Conservation (phyloP, 2,797 vertebrate genomes). For the Stomatorhinus walkeri region DNA sequence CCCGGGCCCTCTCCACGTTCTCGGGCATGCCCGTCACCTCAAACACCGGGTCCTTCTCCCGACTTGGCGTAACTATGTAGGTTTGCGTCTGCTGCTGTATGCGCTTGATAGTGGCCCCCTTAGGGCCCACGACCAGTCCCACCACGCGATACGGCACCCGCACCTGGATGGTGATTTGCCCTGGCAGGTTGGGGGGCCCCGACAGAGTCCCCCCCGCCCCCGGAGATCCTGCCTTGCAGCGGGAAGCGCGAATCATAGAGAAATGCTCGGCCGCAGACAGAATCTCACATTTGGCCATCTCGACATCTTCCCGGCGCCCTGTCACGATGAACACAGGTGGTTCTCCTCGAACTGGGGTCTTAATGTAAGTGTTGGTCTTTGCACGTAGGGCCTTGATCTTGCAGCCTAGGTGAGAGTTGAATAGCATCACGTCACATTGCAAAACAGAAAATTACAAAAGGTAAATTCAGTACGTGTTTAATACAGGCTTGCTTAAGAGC, state of each 20-base stretch:
- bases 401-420: slow-evolving; percentile 65
- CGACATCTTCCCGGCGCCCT: slow-evolving; percentile 87
- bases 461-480: neutral
- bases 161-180: slow-evolving; percentile 94
- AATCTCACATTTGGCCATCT: slow-evolving; percentile 95
- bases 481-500: neutral
- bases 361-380: slow-evolving; percentile 97
- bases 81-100: slow-evolving; percentile 98
- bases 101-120: slow-evolving; percentile 93
- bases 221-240: slow-evolving; percentile 76
- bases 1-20: slow-evolving; percentile 87
- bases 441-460: neutral
- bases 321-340: slow-evolving; percentile 94
- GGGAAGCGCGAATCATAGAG: slow-evolving; percentile 89
- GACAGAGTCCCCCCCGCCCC: slow-evolving; percentile 55
- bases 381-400: slow-evolving; percentile 95
- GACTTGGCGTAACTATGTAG: slow-evolving; percentile 90
- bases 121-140: slow-evolving; percentile 90
- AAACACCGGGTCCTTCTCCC: slow-evolving; percentile 93
- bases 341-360: slow-evolving; percentile 91
- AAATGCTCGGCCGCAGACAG: slow-evolving; percentile 92
- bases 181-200: slow-evolving; percentile 82
- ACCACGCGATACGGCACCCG: slow-evolving; percentile 93
- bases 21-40: slow-evolving; percentile 97
- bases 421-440: neutral